phyloP scores from a whole-genome alignment of 1,140 invertebrate species.

The Branchinecta lindahli region DNA sequence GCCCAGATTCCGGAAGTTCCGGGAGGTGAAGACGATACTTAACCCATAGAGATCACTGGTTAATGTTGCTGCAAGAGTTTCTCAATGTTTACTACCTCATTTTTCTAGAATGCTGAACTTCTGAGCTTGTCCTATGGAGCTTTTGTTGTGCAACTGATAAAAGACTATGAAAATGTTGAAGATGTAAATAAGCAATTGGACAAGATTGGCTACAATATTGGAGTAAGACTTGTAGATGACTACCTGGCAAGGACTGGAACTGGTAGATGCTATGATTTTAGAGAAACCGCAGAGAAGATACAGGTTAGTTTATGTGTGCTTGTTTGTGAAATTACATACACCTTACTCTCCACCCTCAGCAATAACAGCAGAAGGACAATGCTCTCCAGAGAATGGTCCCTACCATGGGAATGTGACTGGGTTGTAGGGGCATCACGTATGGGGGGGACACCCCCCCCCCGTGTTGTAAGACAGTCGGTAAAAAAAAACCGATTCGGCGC shows the following conservation, averaged over 20 bases:
- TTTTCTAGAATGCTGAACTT: slow-evolving; percentile 81
- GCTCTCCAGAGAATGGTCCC: neutral
- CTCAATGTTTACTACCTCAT: slow-evolving; percentile 21
- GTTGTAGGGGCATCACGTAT: too few relatives aligned
- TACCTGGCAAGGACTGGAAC: slow-evolving; percentile 83
- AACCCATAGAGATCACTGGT: neutral
- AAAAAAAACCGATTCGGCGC: too few relatives aligned
- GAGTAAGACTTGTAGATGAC: slow-evolving; percentile 90
- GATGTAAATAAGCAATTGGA: slow-evolving; percentile 91
- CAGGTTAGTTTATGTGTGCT: slow-evolving; percentile 37
- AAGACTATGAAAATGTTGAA: slow-evolving; percentile 93
- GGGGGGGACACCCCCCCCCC: too few relatives aligned
- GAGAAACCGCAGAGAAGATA: slow-evolving; percentile 94
- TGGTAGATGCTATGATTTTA: slow-evolving; percentile 80
- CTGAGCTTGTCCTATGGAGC: slow-evolving; percentile 96
- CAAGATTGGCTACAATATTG: slow-evolving; percentile 94
- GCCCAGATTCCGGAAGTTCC: too few relatives aligned
- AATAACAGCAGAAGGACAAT: neutral
- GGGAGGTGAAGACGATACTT: too few relatives aligned
- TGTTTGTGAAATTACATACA: slow-evolving; percentile 11
- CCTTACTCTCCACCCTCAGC: neutral
- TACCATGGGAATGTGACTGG: too few relatives aligned
- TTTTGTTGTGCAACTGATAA: slow-evolving; percentile 85
- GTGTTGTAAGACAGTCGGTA: too few relatives aligned
- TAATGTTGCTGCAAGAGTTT: slow-evolving; percentile 5